A percentile compares a stretch with the other conserved stretches of the same genome.
Evolutionary conservation across 2,113 vertebrate genomes (phyloP).

Genomic region (Pachyramphus minor): DNA sequence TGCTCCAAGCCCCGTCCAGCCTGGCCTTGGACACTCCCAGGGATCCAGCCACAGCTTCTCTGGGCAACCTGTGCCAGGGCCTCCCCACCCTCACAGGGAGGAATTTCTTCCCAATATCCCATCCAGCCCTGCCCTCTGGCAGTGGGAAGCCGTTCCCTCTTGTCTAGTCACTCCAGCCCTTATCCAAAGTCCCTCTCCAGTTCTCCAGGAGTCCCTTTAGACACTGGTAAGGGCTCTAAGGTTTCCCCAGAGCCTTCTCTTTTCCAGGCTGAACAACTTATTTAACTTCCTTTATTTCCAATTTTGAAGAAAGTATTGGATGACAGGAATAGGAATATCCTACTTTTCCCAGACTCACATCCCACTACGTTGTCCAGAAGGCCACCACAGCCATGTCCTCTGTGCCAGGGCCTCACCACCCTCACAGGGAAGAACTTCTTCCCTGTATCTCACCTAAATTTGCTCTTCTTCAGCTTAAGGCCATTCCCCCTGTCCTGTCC

Average conservation of each 20-base stretch:
- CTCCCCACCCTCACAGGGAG: not conserved
- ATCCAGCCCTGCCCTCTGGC: not conserved
- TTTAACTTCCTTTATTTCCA: no score
- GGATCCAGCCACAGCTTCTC: not conserved
- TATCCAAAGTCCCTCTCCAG: not conserved
- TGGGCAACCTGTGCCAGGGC: not conserved
- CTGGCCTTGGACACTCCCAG: not conserved
- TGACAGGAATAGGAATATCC: no score
- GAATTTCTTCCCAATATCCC: not conserved
- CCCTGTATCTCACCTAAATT: not conserved
- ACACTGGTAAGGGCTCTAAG: not conserved
- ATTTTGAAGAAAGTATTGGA: no score
- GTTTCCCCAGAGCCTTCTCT: not conserved
- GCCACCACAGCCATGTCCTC: no score
- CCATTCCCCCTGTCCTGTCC: not conserved
- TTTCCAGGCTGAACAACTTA: no score
- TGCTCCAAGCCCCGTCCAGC: rapidly evolving
- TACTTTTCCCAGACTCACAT: no score
- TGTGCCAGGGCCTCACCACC: not conserved
- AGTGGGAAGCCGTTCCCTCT: not conserved
- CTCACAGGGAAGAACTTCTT: not conserved
- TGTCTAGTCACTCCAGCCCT: not conserved
- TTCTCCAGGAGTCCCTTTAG: not conserved
- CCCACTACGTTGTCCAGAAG: no score
- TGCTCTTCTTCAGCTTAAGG: not conserved